Percentiles rank a stretch among this genome's conserved stretches.
Evolutionary conservation across 2,888 invertebrate species (phyloP).

Genomic region (Suillia variegata): DNA sequence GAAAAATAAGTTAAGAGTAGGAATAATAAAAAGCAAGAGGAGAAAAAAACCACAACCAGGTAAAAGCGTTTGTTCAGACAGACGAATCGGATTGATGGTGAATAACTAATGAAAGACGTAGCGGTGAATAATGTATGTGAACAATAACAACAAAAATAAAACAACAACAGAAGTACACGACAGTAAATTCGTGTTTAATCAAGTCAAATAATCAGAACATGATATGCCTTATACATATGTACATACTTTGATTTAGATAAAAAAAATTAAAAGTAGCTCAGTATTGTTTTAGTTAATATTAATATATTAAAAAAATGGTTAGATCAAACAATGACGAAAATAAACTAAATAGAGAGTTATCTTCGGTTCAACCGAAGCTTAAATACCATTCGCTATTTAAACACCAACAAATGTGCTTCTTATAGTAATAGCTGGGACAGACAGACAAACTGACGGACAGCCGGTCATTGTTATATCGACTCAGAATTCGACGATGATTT

Average conservation of each 20-base stretch:
- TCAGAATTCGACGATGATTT: too few species aligned
- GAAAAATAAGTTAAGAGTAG: background rate
- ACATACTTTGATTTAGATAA: too few species aligned
- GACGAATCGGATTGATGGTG: background rate
- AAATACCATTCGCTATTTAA: too few species aligned
- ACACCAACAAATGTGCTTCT: too few species aligned
- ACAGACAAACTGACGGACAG: too few species aligned
- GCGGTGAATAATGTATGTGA: conserved; percentile 11
- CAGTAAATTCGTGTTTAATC: conserved; percentile 30
- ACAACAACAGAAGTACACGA: conserved; percentile 1
- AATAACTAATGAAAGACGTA: conserved; percentile 11
- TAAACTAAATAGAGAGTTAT: too few species aligned
- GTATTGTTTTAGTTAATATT: background rate
- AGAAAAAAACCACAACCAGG: background rate
- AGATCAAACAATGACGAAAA: too few species aligned
- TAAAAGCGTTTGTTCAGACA: background rate
- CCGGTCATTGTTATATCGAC: too few species aligned
- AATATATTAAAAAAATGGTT: too few species aligned
- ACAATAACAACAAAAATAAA: background rate
- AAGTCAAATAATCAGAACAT: conserved; percentile 19
- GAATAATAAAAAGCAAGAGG: conserved; percentile 5
- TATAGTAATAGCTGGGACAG: too few species aligned
- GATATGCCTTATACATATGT: too few species aligned
- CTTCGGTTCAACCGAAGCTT: too few species aligned
- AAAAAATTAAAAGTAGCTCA: conserved; percentile 28